These are phyloP conservation scores for Drosophila neotestacea DNA, from an alignment of 2,888 invertebrate species.

Conservation along the genomic window DNA sequence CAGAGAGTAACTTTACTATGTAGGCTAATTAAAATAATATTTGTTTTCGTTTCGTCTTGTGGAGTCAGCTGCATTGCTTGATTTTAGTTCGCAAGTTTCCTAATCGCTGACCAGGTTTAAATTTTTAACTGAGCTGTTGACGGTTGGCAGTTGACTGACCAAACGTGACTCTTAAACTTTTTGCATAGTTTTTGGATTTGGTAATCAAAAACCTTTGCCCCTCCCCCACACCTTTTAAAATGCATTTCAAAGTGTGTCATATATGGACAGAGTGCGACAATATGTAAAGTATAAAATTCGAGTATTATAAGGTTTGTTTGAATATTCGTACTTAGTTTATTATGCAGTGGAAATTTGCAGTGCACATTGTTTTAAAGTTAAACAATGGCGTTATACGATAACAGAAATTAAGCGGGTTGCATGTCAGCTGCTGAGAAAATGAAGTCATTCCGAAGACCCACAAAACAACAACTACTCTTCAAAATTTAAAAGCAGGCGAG, in stretches of 20 bases:
- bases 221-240: not conserved
- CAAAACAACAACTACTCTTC: constrained; percentile 5
- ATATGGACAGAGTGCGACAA: constrained; percentile 20
- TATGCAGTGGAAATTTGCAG: constrained; percentile 74
- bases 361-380: constrained; percentile 70
- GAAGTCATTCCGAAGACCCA: constrained; percentile 67
- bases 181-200: constrained; percentile 53
- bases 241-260: constrained; percentile 48
- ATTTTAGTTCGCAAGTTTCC: constrained; percentile 35
- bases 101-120: constrained; percentile 51
- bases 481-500: constrained; percentile 50
- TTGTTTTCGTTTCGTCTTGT: constrained; percentile 2
- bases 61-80: constrained; percentile 16
- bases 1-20: constrained; percentile 4
- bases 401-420: constrained; percentile 77
- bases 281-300: constrained; percentile 11
- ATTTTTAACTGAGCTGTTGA: constrained; percentile 21
- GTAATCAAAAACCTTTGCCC: constrained; percentile 50
- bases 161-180: constrained; percentile 61
- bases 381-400: constrained; percentile 79
- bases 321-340: constrained; percentile 41
- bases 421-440: constrained; percentile 78
- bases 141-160: constrained; percentile 22
- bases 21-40: constrained; percentile 27
- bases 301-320: constrained; percentile 44